A percentile compares a stretch with the other conserved stretches of the same genome.
These are phyloP conservation scores for Oryzias celebensis DNA, from an alignment of 2,113 vertebrate genomes.

Conservation along the genomic window DNA sequence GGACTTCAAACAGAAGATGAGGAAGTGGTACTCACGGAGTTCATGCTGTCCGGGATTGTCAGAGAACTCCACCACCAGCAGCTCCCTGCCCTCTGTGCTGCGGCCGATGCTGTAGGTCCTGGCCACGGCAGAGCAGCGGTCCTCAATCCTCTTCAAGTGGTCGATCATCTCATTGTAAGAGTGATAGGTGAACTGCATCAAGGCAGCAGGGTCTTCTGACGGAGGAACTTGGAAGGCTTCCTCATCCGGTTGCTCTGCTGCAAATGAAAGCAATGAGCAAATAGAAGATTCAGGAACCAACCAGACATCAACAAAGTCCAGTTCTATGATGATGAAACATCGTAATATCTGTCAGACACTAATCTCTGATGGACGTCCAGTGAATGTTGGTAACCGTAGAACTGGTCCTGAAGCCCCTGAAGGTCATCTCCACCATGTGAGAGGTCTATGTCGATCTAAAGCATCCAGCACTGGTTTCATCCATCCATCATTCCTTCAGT, in stretches of 20 bases:
- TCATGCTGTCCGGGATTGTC: conserved; percentile 88
- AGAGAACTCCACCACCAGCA: conserved; percentile 94
- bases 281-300: too few relatives aligned
- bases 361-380: too few relatives aligned
- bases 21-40: conserved; percentile 79
- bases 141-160: conserved; percentile 80
- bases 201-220: conserved; percentile 61
- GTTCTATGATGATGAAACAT: too few relatives aligned
- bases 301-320: too few relatives aligned
- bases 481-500: too few relatives aligned
- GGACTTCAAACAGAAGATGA: background rate
- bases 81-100: conserved; percentile 87
- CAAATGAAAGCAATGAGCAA: background rate
- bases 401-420: too few relatives aligned
- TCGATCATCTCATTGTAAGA: conserved; percentile 84
- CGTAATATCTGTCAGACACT: too few relatives aligned
- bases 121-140: conserved; percentile 83
- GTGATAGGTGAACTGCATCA: conserved; percentile 83
- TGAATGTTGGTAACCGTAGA: too few relatives aligned
- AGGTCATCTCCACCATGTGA: too few relatives aligned
- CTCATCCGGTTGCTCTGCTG: conserved; percentile 44
- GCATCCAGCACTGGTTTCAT: too few relatives aligned
- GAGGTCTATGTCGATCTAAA: too few relatives aligned
- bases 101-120: conserved; percentile 91
- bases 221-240: conserved; percentile 27